Percentiles rank a stretch among this genome's conserved stretches.
Evolutionary conservation across 2,888 invertebrate genomes (phyloP).

Genomic region (Palloptera scutellata): DNA sequence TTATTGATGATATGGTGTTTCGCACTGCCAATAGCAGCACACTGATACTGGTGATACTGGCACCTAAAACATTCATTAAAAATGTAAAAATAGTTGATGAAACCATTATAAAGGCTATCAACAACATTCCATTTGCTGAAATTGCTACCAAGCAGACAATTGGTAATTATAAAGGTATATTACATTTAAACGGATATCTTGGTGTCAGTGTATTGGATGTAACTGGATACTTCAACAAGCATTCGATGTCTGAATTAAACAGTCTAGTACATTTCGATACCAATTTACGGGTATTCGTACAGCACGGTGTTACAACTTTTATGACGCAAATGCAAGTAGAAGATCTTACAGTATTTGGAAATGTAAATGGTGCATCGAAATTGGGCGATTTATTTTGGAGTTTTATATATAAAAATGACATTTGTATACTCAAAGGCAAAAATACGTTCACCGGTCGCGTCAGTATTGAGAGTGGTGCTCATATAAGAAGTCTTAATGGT

Average conservation of each 20-base stretch:
- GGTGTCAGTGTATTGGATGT: conserved; percentile 43
- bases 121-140: conserved; percentile 58
- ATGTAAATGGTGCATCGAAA: conserved; percentile 48
- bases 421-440: conserved; percentile 46
- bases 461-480: conserved; percentile 53
- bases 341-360: conserved; percentile 50
- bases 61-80: conserved; percentile 48
- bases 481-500: conserved; percentile 55
- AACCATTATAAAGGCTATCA: conserved; percentile 59
- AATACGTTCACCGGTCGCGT: conserved; percentile 57
- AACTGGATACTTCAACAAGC: conserved; percentile 44
- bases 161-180: conserved; percentile 44
- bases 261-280: conserved; percentile 48
- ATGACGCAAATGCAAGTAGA: conserved; percentile 23
- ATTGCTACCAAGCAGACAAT: conserved; percentile 60
- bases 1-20: conserved; percentile 62
- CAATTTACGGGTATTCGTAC: conserved; percentile 44
- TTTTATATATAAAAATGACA: conserved; percentile 50
- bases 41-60: conserved; percentile 44
- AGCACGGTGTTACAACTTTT: conserved; percentile 49
- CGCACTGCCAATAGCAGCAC: conserved; percentile 46
- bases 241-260: conserved; percentile 35
- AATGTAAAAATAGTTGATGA: conserved; percentile 52
- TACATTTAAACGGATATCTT: conserved; percentile 54
- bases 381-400: conserved; percentile 51